Base-by-base conservation (phyloP, 1,140 invertebrate species). In the Planococcus citri region DNA sequence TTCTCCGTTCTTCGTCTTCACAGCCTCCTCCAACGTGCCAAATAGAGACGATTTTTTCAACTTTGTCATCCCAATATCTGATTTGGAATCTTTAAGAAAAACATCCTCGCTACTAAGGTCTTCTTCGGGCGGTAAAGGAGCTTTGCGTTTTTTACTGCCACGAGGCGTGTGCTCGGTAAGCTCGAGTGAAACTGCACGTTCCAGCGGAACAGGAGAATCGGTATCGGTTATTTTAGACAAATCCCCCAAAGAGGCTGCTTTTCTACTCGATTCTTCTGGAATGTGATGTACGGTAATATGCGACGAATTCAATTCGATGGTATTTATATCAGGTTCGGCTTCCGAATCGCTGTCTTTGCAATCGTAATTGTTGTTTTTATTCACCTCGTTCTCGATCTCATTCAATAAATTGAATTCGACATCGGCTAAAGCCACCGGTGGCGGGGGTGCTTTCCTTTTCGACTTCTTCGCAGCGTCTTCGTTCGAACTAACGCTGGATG, bases 181-280 rank as follows among this genome's bases (percentile, higher is more conserved):
- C 72, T 92, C 90, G 12, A 92, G 77, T 73, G 89, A 92, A 74
- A 91, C 88, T 0, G 90, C 89, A 72, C 90, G 82, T 78, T 92
- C 89, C 22, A 92, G 77, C 24, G 85, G 87, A 33, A 82, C 80
- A n/a, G 75, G 77, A 60, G 73, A 76, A 1, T 78, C 73, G 1
- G 81, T 80, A 2, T 82, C 79, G 72, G 88, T 86, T 72, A 90
- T 85, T 76, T 86, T 86, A 0, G 88, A 89, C 29, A 92, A 77
- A 77, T 92, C 90, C 2, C 89, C 89, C 1, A 91, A 79, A 69
- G 89, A 91, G 0, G 88, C 87, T 1, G 89, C 88, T 80, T 89
- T 90, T 27, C 89, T 80, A 73, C 86, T 87, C 72, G 85, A 83
- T 71, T 87, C 85, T 3, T 84, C 82, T 1, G 82, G 78, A 70